phyloP scores from a whole-genome alignment of 2,113 vertebrate species.

The Brachyhypopomus occidentalis region DNA sequence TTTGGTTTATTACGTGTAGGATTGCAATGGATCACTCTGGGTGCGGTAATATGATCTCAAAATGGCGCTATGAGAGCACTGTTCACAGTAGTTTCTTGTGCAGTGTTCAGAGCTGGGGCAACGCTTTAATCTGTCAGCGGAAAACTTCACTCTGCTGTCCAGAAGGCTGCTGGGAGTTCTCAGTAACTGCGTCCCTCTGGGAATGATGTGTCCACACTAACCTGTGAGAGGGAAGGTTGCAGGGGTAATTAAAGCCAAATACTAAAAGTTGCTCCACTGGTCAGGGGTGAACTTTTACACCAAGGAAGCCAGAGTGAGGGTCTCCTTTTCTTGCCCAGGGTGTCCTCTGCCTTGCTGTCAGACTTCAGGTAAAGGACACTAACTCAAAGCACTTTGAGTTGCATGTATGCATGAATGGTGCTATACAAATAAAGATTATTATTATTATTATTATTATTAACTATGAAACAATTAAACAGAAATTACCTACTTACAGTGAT shows the following conservation, averaged over 20 bases:
- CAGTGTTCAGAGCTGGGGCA: slow-evolving; percentile 34
- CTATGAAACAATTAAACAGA: slow-evolving; percentile 37
- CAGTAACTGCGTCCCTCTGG: slow-evolving; percentile 58
- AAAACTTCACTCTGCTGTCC: slow-evolving; percentile 55
- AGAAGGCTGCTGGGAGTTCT: slow-evolving; percentile 62
- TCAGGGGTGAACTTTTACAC: slow-evolving; percentile 70
- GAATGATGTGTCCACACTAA: slow-evolving; percentile 74
- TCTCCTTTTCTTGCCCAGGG: slow-evolving; percentile 65
- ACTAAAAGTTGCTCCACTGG: slow-evolving; percentile 70
- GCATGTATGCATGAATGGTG: too few relatives aligned
- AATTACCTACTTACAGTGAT: slow-evolving; percentile 23
- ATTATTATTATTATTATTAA: too few relatives aligned
- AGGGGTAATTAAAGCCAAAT: slow-evolving; percentile 82
- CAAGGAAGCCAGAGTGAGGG: slow-evolving; percentile 65
- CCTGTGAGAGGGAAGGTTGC: slow-evolving; percentile 77
- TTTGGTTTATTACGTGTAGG: too few relatives aligned
- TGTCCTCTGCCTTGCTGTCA: slow-evolving; percentile 58
- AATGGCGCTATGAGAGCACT: slow-evolving; percentile 8
- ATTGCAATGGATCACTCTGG: slow-evolving; percentile 1
- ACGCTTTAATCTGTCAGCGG: slow-evolving; percentile 39
- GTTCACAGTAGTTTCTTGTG: slow-evolving; percentile 13
- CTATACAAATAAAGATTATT: too few relatives aligned
- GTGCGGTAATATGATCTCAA: slow-evolving; percentile 14
- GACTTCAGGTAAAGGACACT: slow-evolving; percentile 12
- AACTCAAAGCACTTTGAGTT: too few relatives aligned